Percentiles rank a stretch among this genome's conserved stretches.
These are phyloP conservation scores for Tarsius wallacei DNA, from an alignment of 2,797 vertebrate species.

Conservation along the genomic window DNA sequence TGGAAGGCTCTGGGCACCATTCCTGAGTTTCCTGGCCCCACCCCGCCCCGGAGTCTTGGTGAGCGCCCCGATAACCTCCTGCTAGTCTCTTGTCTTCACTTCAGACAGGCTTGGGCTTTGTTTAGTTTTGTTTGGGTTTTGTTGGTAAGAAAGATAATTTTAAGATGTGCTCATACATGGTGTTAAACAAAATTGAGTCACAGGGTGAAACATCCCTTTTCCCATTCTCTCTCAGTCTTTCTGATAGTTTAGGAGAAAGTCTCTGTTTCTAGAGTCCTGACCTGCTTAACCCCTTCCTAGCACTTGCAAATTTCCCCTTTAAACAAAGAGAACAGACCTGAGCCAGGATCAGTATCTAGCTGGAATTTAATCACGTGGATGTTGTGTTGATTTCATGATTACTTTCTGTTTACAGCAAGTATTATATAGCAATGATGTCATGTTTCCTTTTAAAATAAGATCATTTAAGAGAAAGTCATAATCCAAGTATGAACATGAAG, in stretches of 20 bases:
- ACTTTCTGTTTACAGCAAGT: background rate
- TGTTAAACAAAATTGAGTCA: background rate
- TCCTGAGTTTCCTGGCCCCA: background rate
- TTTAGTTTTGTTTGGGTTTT: background rate
- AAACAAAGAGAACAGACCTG: background rate
- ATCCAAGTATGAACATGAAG: background rate
- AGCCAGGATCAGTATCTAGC: background rate
- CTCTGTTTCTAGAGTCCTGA: background rate
- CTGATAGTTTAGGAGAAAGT: background rate
- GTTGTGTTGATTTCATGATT: background rate
- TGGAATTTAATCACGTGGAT: background rate
- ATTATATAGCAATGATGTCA: too few species aligned
- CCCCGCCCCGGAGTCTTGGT: background rate
- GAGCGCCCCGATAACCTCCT: background rate
- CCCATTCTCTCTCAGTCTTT: background rate
- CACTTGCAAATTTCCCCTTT: background rate
- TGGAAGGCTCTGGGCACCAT: rapidly evolving
- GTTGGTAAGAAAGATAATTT: background rate
- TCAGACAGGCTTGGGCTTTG: background rate
- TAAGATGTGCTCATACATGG: background rate
- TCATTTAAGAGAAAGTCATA: background rate
- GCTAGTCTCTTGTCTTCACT: background rate
- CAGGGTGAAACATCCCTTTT: background rate
- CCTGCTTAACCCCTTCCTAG: background rate
- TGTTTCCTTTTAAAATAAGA: slow-evolving; percentile 5